A percentile compares a stretch with the other conserved stretches of the same genome.
These are phyloP conservation scores for Eristalinus sepulchralis DNA, from an alignment of 2,888 invertebrate species.

Conservation along the genomic window DNA sequence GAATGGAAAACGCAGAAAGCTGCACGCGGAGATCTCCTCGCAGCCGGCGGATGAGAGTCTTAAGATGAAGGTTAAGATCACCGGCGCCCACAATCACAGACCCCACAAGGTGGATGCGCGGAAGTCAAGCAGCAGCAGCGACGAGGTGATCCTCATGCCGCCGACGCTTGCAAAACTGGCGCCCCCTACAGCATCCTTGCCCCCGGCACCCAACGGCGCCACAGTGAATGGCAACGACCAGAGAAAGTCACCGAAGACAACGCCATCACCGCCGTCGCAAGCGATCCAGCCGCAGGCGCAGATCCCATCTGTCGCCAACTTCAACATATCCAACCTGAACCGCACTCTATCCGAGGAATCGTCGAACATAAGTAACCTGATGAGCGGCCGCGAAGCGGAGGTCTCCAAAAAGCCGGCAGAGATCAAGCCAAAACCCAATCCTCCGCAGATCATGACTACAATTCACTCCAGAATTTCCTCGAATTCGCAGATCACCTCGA, in stretches of 20 bases:
- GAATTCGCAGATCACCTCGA: conserved; percentile 33
- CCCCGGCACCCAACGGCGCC: conserved; percentile 28
- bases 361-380: conserved; percentile 74
- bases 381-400: conserved; percentile 57
- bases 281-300: neutral
- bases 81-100: conserved; percentile 76
- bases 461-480: conserved; percentile 33
- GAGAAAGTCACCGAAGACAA: conserved; percentile 30
- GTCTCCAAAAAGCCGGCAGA: conserved; percentile 38
- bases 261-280: conserved; percentile 17
- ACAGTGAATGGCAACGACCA: conserved; percentile 56
- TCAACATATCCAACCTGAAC: conserved; percentile 73
- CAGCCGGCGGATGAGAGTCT: conserved; percentile 81
- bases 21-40: conserved; percentile 83
- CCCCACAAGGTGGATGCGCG: conserved; percentile 75
- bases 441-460: conserved; percentile 56
- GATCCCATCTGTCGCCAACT: conserved; percentile 5
- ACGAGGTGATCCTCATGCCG: conserved; percentile 74
- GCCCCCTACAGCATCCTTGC: conserved; percentile 10
- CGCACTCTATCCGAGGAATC: conserved; percentile 75
- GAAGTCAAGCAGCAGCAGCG: conserved; percentile 61
- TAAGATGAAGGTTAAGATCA: conserved; percentile 83
- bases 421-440: conserved; percentile 26
- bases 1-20: conserved; percentile 81
- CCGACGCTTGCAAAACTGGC: conserved; percentile 61